Evolutionary conservation across 2,797 vertebrate genomes (phyloP), one percentile per base, ranked within the genome.

Genomic region (Champsocephalus gunnari): DNA sequence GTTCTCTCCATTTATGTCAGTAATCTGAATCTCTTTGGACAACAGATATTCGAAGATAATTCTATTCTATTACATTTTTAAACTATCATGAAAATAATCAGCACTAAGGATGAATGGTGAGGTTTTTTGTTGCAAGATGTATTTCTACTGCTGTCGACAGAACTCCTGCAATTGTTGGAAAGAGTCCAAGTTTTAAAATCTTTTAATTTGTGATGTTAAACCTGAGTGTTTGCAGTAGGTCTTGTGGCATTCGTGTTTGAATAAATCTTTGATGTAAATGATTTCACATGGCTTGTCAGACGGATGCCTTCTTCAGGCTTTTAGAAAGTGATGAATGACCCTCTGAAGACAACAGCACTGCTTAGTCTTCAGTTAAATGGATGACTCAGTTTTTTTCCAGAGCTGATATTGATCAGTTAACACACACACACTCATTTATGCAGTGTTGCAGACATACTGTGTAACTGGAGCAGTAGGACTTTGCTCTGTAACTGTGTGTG

Each of bases 391-490:
- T 83, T 54, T 58, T 62, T 73, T 71, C 24, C 5, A 38, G 66
- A 55, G 34, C 70, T 41, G 55, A 54, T 77, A 79, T 80, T 19
- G 77, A 84, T 77, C 66, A 12, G 34, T 65, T 61, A 66, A 62
- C 12, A 44, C 65, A 55, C 47, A 62, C 14, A 44, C 64, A 55
- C 47, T n/a, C 11, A 19, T 45, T 44, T 12, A 41, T 50, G 14
- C 44, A 16, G 53, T 6, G 17, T 21, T 51, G 58, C 45, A 64
- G 57, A 70, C 50, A 24, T 11, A 19, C 49, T 76, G 55, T 67
- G 66, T 70, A 73, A 77, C 32, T 66, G 16, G 61, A 84, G 66
- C 77, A 85, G 79, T 24, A 59, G 77, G 77, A 73, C 81, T 77
- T 69, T 78, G 61, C 48, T 73, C 53, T 67, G 24, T 16, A 17